Base-by-base conservation (phyloP, 2,797 vertebrate species). In the Silurus aristotelis region DNA sequence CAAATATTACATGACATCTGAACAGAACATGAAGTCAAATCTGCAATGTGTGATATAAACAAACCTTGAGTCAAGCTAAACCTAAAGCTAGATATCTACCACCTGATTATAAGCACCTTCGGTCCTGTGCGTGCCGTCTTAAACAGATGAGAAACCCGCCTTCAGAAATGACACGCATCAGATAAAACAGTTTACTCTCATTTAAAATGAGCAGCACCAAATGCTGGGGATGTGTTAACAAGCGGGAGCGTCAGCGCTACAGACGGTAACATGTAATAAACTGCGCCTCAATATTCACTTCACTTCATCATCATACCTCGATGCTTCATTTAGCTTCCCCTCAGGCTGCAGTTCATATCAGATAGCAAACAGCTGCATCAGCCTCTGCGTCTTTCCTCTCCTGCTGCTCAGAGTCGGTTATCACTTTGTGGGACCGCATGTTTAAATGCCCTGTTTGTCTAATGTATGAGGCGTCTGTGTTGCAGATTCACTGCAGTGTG, bases 371-470 rank as follows among this genome's bases (percentile, higher is more conserved):
- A 38, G 70, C 84, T 82, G 80, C 80, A 81, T 85, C 85, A 82
- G 80, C 64, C 46, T 71, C 63, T 31, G 81, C 25, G 15, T 67
- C 71, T 83, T 43, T 22, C 13, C 17, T 60, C 77, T 86, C 56
- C 77, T 78, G 82, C 78, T 86, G 58, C 80, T 61, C 38, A 80
- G 72, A 82, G 83, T 75, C 81, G 48, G 31, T 85, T 84, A 80
- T 86, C 38, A 60, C 68, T 84, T 72, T 67, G 75, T 56, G 68
- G 4, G 78, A 15, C 46, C 56, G 82, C 58, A 63, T 31, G 73
- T 87, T 84, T 87, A 81, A 86, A 77, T 38, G 38, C 38, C 82
- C 56, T 55, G 71, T 86, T 87, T 87, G 82, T 88, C 88, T 87
- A 86, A 88, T 82, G 38, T 48, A 60, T 76, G 73, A 73, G 61